Evolutionary conservation across 2,113 vertebrate genomes (phyloP), one percentile per base, ranked within the genome.

Genomic region (Phodopus roborovskii): DNA sequence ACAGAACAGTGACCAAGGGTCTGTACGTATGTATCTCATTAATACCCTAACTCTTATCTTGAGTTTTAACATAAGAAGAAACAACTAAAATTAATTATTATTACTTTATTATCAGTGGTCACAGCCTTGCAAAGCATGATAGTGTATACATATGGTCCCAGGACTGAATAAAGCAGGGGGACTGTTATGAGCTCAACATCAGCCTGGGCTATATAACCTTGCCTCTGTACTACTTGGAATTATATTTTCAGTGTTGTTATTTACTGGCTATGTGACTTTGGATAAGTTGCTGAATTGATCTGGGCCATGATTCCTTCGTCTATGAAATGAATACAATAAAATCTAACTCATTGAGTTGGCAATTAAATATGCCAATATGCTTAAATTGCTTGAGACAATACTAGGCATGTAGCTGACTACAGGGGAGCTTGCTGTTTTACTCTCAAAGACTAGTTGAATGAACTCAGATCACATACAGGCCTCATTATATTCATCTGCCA

Each of bases 311-410:
- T 92, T 84, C 92, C 58, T 85, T 95, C 62, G 79, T 42, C 64
- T 84, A 66, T 93, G 56, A 90, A 92, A 95, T 83, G 17, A 94
- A 3, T 48, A 68, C 28, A 86, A n/a, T 48, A 62, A 82, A 22
- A 77, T n/a, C 33, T 83, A 77, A 60, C 30, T 81, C 15, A 56
- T 36, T 11, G 28, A 74, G 19, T 82, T 85, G 42, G 88, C 53
- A 90, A 68, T 56, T 90, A 71, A 97, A 74, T 90, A 20, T 15
- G 9, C 84, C 92, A 86, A 77, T 85, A 87, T 84, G 88, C 15
- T 83, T 62, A 92, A 90, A 70, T 90, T n/a, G 33, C 50, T 75
- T 89, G 71, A 48, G 48, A 53, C 5, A 84, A 45, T 48, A 12
- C 36, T 64, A 58, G 45, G 42, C 11, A 66, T 77, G 28, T 28